These are phyloP conservation scores for Hippocampus zosterae DNA, from an alignment of 2,113 vertebrate species.

Conservation along the genomic window DNA sequence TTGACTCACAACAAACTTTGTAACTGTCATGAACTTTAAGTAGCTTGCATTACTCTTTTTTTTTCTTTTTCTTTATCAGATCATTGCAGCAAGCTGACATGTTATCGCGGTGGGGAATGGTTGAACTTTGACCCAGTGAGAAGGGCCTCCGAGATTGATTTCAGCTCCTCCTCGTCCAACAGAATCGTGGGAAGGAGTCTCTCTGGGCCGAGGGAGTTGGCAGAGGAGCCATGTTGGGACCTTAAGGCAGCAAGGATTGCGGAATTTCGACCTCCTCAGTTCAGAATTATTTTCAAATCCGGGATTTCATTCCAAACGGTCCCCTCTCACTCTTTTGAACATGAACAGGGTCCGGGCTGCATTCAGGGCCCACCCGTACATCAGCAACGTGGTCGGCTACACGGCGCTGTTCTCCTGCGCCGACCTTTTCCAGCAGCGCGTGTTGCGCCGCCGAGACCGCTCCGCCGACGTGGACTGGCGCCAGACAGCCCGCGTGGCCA, in stretches of 20 bases:
- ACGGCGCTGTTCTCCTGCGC: constrained; percentile 75
- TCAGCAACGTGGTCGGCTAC: constrained; percentile 73
- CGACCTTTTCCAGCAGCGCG: constrained; percentile 75
- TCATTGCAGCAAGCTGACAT: constrained; percentile 42
- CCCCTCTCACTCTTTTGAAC: constrained; percentile 3
- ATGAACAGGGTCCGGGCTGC: constrained; percentile 66
- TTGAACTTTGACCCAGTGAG: constrained; percentile 66
- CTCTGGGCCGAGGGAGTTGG: constrained; percentile 9
- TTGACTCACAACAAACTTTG: background rate
- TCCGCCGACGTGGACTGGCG: constrained; percentile 51
- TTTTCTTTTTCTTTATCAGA: background rate
- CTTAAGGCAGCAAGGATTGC: constrained; percentile 29
- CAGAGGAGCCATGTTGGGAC: constrained; percentile 21
- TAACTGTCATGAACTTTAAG: no score
- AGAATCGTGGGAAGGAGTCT: constrained; percentile 22
- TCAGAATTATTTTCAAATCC: background rate
- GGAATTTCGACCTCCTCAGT: background rate
- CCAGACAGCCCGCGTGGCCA: constrained; percentile 70
- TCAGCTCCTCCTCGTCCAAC: constrained; percentile 16
- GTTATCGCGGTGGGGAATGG: background rate
- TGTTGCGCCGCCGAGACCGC: constrained; percentile 42
- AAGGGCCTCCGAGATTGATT: constrained; percentile 11
- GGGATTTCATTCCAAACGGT: background rate
- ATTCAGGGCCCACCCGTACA: constrained; percentile 71
- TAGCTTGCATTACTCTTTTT: no score